These are phyloP conservation scores for Zootoca vivipara DNA, from an alignment of 2,113 vertebrate genomes.

Conservation along the genomic window DNA sequence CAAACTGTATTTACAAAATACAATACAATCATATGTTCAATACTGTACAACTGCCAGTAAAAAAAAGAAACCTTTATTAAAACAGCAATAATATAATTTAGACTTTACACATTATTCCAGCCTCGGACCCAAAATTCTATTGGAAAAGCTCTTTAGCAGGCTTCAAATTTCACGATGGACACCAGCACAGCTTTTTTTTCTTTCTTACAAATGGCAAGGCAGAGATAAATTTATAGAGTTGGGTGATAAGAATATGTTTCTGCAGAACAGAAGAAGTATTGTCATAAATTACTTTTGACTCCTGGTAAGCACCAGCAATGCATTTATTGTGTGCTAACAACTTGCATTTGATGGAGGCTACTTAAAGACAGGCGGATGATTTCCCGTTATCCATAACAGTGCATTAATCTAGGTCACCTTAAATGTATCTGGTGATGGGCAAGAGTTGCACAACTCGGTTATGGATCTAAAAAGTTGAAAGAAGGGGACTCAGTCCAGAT, in stretches of 20 bases:
- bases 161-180: constrained; percentile 56
- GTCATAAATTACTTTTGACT: constrained; percentile 25
- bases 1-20: constrained; percentile 80
- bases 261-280: constrained; percentile 34
- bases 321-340: not conserved
- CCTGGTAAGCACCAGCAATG: constrained; percentile 23
- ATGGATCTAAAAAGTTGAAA: constrained; percentile 42
- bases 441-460: constrained; percentile 34
- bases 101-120: constrained; percentile 62
- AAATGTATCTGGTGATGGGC: not conserved
- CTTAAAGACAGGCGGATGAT: not conserved
- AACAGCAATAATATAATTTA: constrained; percentile 72
- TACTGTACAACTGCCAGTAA: constrained; percentile 77
- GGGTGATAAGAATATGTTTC: constrained; percentile 23
- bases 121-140: constrained; percentile 57
- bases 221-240: constrained; percentile 9
- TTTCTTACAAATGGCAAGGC: constrained; percentile 25
- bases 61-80: constrained; percentile 74
- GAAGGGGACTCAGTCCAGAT: not conserved
- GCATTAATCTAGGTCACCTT: constrained; percentile 3
- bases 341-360: not conserved
- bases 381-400: constrained; percentile 25
- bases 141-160: constrained; percentile 55
- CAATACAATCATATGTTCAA: constrained; percentile 76
- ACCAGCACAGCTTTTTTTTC: constrained; percentile 29